Conservation (phyloP, 2,797 vertebrate genomes). For the Gobio occitaniae region DNA sequence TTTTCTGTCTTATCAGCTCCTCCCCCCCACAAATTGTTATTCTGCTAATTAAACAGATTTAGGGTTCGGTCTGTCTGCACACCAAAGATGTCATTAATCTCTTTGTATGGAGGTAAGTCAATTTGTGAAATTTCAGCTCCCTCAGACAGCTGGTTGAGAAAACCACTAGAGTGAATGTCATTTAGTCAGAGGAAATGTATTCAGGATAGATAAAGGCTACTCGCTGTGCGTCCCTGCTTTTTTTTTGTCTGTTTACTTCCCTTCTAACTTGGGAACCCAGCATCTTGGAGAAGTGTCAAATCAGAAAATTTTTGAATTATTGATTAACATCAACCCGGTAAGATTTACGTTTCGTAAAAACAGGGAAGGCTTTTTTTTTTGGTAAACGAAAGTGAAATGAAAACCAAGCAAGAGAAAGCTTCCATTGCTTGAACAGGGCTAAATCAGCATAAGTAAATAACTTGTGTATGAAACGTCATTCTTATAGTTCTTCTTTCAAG, state of each 20-base stretch:
- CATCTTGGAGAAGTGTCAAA: slow-evolving; percentile 21
- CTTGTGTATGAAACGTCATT: neutral
- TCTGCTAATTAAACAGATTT: slow-evolving; percentile 47
- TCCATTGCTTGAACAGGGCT: slow-evolving; percentile 44
- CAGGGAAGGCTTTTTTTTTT: neutral
- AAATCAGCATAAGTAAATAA: slow-evolving; percentile 14
- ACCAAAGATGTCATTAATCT: slow-evolving; percentile 57
- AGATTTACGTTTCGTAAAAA: neutral
- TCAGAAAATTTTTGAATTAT: slow-evolving; percentile 30
- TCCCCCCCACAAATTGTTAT: neutral
- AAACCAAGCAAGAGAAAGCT: slow-evolving; percentile 10
- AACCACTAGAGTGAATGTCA: slow-evolving; percentile 20
- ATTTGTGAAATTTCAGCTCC: slow-evolving; percentile 42
- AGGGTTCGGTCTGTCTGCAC: slow-evolving; percentile 50
- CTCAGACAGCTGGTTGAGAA: slow-evolving; percentile 17
- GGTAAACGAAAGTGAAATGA: neutral
- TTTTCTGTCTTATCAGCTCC: slow-evolving; percentile 22
- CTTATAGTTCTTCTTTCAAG: slow-evolving; percentile 12
- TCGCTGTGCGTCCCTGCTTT: slow-evolving; percentile 27
- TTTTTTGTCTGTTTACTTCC: slow-evolving; percentile 27
- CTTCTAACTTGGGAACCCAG: neutral
- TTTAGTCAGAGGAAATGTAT: slow-evolving; percentile 38
- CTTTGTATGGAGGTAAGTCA: slow-evolving; percentile 40
- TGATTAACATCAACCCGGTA: neutral
- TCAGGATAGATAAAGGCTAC: slow-evolving; percentile 29